Percentiles rank a stretch among this genome's conserved stretches.
Conservation (phyloP, 1,140 invertebrate species). For the Platorchestia sp. region DNA sequence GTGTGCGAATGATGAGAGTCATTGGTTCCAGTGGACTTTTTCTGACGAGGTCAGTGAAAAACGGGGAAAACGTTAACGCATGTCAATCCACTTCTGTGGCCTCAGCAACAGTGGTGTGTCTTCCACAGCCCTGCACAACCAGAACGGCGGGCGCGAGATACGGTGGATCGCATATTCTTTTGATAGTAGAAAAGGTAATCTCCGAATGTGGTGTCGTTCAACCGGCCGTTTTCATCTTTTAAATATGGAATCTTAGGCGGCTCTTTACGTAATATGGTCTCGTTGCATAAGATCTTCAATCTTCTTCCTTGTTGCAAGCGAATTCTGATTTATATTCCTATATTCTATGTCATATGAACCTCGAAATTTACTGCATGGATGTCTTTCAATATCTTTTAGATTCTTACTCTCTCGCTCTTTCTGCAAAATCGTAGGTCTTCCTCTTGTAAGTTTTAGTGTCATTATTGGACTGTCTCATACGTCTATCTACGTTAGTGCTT, state of each 20-base stretch:
- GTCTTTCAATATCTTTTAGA: background rate
- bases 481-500: background rate
- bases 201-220: background rate
- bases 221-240: background rate
- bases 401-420: background rate
- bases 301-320: background rate
- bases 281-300: background rate
- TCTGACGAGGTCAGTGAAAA: background rate
- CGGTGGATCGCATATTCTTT: background rate
- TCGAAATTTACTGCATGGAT: background rate
- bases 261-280: background rate
- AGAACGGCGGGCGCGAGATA: background rate
- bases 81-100: background rate
- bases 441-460: background rate
- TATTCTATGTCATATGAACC: background rate
- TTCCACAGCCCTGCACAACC: background rate
- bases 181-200: background rate
- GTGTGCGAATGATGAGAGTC: too few species aligned
- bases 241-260: too few species aligned
- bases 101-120: background rate
- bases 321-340: background rate
- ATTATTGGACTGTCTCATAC: background rate
- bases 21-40: background rate
- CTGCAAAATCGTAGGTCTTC: background rate
- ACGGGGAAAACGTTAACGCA: background rate